phyloP scores from a whole-genome alignment of 2,113 vertebrate genomes.

The Camelus bactrianus region DNA sequence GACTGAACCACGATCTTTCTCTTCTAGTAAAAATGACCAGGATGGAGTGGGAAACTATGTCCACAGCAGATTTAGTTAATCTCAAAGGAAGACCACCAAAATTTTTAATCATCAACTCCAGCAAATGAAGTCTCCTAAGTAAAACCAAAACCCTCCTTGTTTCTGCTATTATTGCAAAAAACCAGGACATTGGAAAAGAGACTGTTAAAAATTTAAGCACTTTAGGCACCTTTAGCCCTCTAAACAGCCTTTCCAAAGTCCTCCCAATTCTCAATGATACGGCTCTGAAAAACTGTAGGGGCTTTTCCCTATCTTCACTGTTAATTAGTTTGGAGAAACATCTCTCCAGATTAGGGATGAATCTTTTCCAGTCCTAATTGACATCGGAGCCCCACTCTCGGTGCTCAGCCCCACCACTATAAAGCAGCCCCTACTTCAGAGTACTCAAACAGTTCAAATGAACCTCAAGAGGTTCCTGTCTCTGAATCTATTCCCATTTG shows the following conservation, averaged over 20 bases:
- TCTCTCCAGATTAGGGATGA: neutral
- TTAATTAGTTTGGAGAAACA: neutral
- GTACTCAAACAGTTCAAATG: neutral
- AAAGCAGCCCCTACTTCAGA: neutral
- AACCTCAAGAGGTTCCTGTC: neutral
- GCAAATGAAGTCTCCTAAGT: neutral
- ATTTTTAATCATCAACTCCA: neutral
- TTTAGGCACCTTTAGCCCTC: neutral
- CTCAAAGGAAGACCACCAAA: neutral
- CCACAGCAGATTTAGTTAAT: neutral
- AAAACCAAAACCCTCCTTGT: neutral
- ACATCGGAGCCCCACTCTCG: neutral
- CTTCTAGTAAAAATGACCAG: neutral
- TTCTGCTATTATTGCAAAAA: neutral
- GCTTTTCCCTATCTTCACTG: neutral
- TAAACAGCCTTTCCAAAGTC: neutral
- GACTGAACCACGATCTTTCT: neutral
- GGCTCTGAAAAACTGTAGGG: neutral
- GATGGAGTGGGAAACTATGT: neutral
- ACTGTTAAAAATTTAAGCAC: neutral
- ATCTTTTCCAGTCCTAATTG: neutral
- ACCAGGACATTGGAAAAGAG: neutral
- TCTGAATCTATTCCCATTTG: neutral
- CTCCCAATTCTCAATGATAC: neutral
- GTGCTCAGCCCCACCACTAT: neutral